phyloP scores from a whole-genome alignment of 2,888 invertebrate genomes.

The Gastracanthus pulcherrimus region DNA sequence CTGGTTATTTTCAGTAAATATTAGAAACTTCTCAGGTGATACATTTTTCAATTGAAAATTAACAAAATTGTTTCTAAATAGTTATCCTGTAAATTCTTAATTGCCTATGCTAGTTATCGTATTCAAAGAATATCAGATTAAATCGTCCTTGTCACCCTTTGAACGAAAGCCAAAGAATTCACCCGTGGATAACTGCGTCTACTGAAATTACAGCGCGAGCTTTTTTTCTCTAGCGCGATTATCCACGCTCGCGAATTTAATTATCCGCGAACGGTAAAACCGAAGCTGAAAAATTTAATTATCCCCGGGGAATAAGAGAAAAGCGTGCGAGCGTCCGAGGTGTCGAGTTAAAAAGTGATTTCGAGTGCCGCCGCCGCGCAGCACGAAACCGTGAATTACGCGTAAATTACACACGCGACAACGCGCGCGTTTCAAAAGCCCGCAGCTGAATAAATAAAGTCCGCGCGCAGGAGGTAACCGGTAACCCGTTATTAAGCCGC shows the following conservation, averaged over 20 bases:
- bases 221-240: not conserved
- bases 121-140: not conserved
- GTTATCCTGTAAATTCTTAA: too few species aligned
- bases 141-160: too few species aligned
- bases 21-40: too few species aligned
- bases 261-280: slow-evolving; percentile 1
- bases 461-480: slow-evolving; percentile 63
- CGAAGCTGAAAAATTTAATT: slow-evolving; percentile 41
- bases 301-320: slow-evolving; percentile 37
- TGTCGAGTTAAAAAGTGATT: slow-evolving; percentile 64
- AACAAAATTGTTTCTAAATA: too few species aligned
- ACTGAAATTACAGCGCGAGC: slow-evolving; percentile 31
- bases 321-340: slow-evolving; percentile 16
- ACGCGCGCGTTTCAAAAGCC: slow-evolving; percentile 54
- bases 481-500: slow-evolving; percentile 72
- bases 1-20: too few species aligned
- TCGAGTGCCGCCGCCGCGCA: not conserved
- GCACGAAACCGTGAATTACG: slow-evolving; percentile 64
- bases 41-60: too few species aligned
- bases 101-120: too few species aligned
- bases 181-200: too few species aligned
- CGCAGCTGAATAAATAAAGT: slow-evolving; percentile 71
- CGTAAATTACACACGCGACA: slow-evolving; percentile 65
- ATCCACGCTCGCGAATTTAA: slow-evolving; percentile 33
- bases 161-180: too few species aligned